A percentile compares a stretch with the other conserved stretches of the same genome.
Evolutionary conservation across 2,113 vertebrate genomes (phyloP).

Genomic region (Pelusios castaneus): DNA sequence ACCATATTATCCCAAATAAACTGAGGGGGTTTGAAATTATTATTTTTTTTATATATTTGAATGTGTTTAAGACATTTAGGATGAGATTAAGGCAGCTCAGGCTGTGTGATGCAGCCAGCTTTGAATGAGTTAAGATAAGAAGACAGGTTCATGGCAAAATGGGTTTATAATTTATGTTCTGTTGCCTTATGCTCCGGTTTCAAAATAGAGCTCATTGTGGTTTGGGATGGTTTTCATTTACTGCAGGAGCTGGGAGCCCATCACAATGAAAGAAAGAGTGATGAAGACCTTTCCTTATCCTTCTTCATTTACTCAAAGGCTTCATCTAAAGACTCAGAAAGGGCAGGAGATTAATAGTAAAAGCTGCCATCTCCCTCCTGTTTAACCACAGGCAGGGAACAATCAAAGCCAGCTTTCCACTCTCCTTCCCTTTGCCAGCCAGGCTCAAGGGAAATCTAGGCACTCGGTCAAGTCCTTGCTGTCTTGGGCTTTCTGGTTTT

Average conservation of each 20-base stretch:
- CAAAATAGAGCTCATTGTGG: background rate
- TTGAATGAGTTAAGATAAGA: background rate
- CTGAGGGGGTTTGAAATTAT: background rate
- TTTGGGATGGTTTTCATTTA: conserved; percentile 16
- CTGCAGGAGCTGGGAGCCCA: background rate
- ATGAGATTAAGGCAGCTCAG: background rate
- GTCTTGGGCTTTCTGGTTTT: background rate
- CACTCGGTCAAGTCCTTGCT: background rate
- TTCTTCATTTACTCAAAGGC: conserved; percentile 49
- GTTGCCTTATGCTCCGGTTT: background rate
- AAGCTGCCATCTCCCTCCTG: conserved; percentile 9
- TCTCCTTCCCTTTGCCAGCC: background rate
- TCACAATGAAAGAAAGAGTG: background rate
- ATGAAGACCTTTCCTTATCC: conserved; percentile 10
- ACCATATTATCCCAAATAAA: background rate
- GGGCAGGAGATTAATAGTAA: conserved; percentile 48
- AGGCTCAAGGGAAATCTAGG: background rate
- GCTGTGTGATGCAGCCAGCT: background rate
- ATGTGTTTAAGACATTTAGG: background rate
- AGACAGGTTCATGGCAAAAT: background rate
- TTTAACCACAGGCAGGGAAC: background rate
- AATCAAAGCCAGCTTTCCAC: background rate
- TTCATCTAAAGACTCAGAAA: conserved; percentile 51
- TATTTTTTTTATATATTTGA: background rate
- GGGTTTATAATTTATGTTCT: background rate